Conservation (phyloP, 2,113 vertebrate genomes). For the Ivindomyrus marchei region DNA sequence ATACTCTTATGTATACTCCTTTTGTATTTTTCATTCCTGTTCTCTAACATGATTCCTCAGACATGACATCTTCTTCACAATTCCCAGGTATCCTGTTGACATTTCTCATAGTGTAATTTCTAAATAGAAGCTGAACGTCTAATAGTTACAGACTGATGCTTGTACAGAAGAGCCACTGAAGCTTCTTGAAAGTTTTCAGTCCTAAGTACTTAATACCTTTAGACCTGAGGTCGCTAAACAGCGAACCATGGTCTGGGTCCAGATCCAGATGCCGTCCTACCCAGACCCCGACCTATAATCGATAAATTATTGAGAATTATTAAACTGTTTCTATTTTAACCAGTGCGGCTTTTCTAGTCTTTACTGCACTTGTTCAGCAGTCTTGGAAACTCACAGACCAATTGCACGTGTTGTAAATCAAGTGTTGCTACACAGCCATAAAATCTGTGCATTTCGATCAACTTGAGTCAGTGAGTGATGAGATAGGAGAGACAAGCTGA, state of each 20-base stretch:
- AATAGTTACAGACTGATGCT: too few relatives aligned
- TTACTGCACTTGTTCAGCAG: slow-evolving; percentile 5
- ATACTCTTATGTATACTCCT: too few relatives aligned
- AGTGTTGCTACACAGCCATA: not conserved
- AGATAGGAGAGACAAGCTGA: not conserved
- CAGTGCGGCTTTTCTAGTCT: not conserved
- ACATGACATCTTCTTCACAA: too few relatives aligned
- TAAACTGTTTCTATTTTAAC: slow-evolving; percentile 13
- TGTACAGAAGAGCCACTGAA: too few relatives aligned
- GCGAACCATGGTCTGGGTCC: slow-evolving; percentile 2
- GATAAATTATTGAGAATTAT: slow-evolving; percentile 4
- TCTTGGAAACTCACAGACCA: not conserved
- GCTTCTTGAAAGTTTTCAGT: too few relatives aligned
- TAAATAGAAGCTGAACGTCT: too few relatives aligned
- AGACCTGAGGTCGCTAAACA: not conserved
- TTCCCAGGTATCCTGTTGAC: too few relatives aligned
- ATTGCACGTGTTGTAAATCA: not conserved
- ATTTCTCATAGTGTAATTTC: too few relatives aligned
- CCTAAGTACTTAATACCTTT: too few relatives aligned
- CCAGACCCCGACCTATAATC: not conserved
- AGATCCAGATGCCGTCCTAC: not conserved
- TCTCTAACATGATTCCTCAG: too few relatives aligned
- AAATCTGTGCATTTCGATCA: not conserved
- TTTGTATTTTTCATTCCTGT: too few relatives aligned
- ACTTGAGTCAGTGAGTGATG: not conserved